Evolutionary conservation across 1,140 invertebrate genomes (phyloP).

Genomic region (Atta texana): DNA sequence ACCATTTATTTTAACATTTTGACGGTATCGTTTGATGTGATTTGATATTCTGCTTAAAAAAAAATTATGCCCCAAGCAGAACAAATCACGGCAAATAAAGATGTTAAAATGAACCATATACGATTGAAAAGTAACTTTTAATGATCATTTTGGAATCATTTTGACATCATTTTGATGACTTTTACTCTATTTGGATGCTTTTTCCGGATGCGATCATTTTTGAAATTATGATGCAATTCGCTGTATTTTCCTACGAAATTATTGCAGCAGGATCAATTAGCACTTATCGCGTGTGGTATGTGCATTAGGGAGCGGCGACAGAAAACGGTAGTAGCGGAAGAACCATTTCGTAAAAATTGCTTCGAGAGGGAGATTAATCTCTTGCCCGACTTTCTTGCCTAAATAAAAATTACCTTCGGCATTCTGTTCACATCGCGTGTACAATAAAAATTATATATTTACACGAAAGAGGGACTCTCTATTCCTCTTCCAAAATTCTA

Average conservation of each 20-base stretch:
- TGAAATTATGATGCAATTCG: background rate
- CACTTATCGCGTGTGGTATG: slow-evolving; percentile 15
- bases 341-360: slow-evolving; percentile 29
- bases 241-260: background rate
- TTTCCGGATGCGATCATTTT: background rate
- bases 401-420: background rate
- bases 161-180: no score
- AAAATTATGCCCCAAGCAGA: no score
- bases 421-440: background rate
- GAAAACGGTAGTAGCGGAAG: background rate
- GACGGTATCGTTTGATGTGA: no score
- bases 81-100: no score
- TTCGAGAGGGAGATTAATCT: background rate
- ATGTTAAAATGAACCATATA: no score
- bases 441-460: slow-evolving; percentile 43
- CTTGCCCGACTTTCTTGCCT: background rate
- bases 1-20: no score
- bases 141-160: no score
- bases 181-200: background rate
- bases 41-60: no score
- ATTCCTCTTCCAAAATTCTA: background rate
- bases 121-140: no score
- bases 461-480: background rate
- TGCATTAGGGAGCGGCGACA: background rate
- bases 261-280: slow-evolving; percentile 22